phyloP scores from a whole-genome alignment of 2,888 invertebrate species.

The Thalpophila matura region DNA sequence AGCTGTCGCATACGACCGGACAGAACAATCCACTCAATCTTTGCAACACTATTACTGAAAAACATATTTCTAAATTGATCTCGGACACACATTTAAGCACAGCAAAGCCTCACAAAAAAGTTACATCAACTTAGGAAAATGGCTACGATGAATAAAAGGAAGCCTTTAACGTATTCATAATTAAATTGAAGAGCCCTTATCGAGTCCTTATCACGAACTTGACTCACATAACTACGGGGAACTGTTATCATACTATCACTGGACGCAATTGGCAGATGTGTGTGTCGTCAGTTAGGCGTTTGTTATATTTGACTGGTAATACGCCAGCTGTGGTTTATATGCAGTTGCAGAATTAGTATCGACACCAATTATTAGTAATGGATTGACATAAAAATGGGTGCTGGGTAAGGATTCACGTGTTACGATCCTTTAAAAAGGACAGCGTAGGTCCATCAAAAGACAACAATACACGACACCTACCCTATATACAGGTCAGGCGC shows the following conservation, averaged over 20 bases:
- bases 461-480: too few relatives aligned
- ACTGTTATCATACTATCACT: slow-evolving; percentile 49
- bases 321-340: slow-evolving; percentile 9
- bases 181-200: slow-evolving; percentile 16
- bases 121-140: slow-evolving; percentile 10
- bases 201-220: slow-evolving; percentile 55
- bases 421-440: too few relatives aligned
- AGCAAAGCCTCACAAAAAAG: not conserved
- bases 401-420: too few relatives aligned
- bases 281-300: slow-evolving; percentile 1
- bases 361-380: not conserved
- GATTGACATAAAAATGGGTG: too few relatives aligned
- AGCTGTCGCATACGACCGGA: too few relatives aligned
- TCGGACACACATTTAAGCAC: too few relatives aligned
- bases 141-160: slow-evolving; percentile 5
- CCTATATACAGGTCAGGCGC: too few relatives aligned
- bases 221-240: slow-evolving; percentile 57
- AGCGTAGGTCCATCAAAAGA: too few relatives aligned
- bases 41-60: too few relatives aligned
- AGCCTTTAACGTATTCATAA: not conserved
- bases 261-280: slow-evolving; percentile 45
- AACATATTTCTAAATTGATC: too few relatives aligned
- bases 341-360: not conserved
- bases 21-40: too few relatives aligned
- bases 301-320: slow-evolving; percentile 13